Evolutionary conservation across 1,140 invertebrate genomes (phyloP).

Genomic region (Tetraneura akinire): DNA sequence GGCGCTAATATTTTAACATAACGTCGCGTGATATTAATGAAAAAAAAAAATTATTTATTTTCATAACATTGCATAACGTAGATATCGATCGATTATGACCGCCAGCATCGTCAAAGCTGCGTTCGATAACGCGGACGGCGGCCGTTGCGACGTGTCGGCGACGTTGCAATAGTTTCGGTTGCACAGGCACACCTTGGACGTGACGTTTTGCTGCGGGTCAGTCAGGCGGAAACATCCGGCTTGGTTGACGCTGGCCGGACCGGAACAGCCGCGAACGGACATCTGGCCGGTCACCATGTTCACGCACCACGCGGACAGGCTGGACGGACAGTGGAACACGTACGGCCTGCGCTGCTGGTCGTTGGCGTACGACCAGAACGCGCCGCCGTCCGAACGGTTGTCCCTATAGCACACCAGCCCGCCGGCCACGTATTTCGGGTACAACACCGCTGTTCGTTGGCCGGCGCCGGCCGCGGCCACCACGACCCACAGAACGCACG

Average conservation of each 20-base stretch:
- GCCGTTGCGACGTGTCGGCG: background rate
- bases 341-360: constrained; percentile 5
- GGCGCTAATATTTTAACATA: no score
- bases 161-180: background rate
- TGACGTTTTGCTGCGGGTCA: background rate
- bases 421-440: constrained; percentile 14
- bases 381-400: constrained; percentile 20
- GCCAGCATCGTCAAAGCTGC: background rate
- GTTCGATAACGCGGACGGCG: background rate
- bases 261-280: constrained; percentile 36
- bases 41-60: no score
- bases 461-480: background rate
- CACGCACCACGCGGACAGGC: constrained; percentile 46
- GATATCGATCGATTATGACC: background rate
- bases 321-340: constrained; percentile 46
- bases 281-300: background rate
- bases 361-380: constrained; percentile 40
- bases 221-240: constrained; percentile 36
- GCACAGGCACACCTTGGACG: constrained; percentile 38
- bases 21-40: no score
- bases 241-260: constrained; percentile 25
- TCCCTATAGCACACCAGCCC: constrained; percentile 28
- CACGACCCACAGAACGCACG: no score
- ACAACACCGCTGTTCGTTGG: background rate
- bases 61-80: no score